Percentiles rank a stretch among this genome's conserved stretches.
These are phyloP conservation scores for Nyctibius grandis DNA, from an alignment of 2,797 vertebrate species.

Conservation along the genomic window DNA sequence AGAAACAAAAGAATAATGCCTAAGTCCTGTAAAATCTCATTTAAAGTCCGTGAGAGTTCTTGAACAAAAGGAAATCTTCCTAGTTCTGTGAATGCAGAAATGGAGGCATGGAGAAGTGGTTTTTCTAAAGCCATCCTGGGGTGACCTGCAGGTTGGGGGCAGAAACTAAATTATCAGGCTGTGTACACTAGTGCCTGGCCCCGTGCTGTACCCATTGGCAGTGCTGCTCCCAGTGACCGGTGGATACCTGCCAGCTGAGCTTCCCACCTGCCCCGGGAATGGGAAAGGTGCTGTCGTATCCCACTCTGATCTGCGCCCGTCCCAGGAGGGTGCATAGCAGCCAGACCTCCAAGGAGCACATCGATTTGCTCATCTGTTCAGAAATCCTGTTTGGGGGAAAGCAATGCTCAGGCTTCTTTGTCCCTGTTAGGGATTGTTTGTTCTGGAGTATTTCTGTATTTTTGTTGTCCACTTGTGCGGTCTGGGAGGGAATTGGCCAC, in stretches of 20 bases:
- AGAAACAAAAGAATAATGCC: not conserved
- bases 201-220: fast-evolving
- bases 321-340: not conserved
- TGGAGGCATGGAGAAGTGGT: not conserved
- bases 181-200: fast-evolving
- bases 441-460: not conserved
- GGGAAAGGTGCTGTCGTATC: not conserved
- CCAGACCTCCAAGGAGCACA: not conserved
- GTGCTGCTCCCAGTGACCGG: not conserved
- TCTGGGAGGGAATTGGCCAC: not conserved
- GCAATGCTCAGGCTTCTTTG: not conserved
- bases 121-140: not conserved
- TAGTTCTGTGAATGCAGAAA: not conserved
- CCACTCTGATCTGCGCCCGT: fast-evolving
- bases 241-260: not conserved
- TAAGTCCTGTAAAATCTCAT: not conserved
- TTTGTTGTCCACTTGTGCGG: not conserved
- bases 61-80: not conserved
- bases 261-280: not conserved
- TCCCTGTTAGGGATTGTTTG: not conserved
- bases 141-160: not conserved
- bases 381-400: not conserved
- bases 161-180: not conserved
- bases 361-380: not conserved
- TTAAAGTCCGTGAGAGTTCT: not conserved